Percentiles rank a stretch among this genome's conserved stretches.
Conservation (phyloP, 2,113 vertebrate genomes). For the Ceuthmochares aereus region DNA sequence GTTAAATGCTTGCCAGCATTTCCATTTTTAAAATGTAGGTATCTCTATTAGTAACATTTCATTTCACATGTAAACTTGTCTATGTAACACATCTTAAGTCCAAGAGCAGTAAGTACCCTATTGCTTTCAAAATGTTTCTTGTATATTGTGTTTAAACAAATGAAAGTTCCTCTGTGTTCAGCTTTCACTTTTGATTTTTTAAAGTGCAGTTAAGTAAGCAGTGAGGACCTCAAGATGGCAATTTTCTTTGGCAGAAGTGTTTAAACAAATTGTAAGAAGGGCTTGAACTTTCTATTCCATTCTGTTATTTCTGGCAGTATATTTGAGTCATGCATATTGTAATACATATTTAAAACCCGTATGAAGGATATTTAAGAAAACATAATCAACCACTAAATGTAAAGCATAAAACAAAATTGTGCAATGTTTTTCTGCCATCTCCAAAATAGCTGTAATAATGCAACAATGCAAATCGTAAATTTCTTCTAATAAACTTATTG, state of each 20-base stretch:
- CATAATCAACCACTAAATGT: neutral
- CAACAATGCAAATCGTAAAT: neutral
- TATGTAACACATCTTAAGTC: neutral
- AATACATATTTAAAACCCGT: neutral
- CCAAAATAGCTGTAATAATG: neutral
- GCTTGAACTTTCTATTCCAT: neutral
- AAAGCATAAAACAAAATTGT: neutral
- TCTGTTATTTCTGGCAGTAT: neutral
- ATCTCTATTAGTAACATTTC: neutral
- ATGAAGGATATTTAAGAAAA: neutral
- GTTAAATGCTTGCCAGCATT: neutral
- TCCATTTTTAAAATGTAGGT: neutral
- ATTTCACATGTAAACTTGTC: neutral
- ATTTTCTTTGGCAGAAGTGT: neutral
- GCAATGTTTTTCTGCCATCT: neutral
- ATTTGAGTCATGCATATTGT: neutral
- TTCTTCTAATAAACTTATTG: neutral
- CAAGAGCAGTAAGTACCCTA: neutral
- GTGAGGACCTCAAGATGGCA: neutral
- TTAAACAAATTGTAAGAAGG: neutral
- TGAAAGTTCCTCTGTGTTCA: neutral
- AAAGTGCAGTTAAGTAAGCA: neutral
- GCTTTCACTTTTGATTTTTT: neutral
- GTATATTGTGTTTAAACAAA: neutral
- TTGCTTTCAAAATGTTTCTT: neutral